Base-by-base conservation (phyloP, 2,888 invertebrate species). In the Leptinotarsa haldemani region DNA sequence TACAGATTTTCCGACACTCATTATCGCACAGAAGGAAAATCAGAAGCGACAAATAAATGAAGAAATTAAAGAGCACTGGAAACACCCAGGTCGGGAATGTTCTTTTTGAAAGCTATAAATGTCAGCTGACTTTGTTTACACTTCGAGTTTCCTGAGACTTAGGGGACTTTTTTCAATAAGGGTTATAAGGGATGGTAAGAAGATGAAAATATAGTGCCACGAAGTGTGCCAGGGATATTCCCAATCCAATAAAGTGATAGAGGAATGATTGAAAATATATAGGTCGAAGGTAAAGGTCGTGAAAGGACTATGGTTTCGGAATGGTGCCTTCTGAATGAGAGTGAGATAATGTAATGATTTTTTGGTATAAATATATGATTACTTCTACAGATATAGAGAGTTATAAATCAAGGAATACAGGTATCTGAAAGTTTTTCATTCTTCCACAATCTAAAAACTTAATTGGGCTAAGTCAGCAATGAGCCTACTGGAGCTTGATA, bases 21-120 rank as follows among this genome's bases (percentile, higher is more conserved):
- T 72, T 72, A 72, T 69, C 72, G 69, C 69, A 46, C 65, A 68
- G 52, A 65, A 69, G 46, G 65, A 53, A 65, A 69, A 65, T 73
- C 65, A 16, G 64, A 56, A 56, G 56, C 65, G 65, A 69, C 69
- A 69, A 69, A 73, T 73, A 69, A 73, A 73, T 73, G 73, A 73
- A 73, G 73, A 69, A 73, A 69, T 73, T 69, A 69, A 73, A 73
- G 69, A 65, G 73, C 69, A 69, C 47, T 65, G 65, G 65, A 65
- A 69, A 69, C 56, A 73, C 69, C 69, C 69, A 64, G 65, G 53
- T 53, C 67, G 50, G 58, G 30, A 73, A 73, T 73, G 64, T 73
- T 67, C 65, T 68, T 73, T 72, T 69, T 65, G 69, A 69, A 64
- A 65, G 69, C 56, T 73, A 69, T 65, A 65, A 65, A 61, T 73